Conservation (phyloP, 1,140 invertebrate species). For the Hylaeus anthracinus region DNA sequence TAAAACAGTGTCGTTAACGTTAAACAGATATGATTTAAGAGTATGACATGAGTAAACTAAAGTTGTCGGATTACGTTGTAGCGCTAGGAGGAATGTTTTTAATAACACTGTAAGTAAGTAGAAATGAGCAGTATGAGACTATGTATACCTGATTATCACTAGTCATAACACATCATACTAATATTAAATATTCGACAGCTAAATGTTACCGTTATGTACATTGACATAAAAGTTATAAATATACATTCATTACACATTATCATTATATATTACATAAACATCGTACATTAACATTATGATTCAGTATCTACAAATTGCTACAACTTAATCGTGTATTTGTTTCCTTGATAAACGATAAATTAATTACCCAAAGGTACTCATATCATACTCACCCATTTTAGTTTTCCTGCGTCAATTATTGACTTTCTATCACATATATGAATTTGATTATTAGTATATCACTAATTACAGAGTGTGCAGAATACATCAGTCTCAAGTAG, state of each 20-base stretch:
- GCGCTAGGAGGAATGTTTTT: not conserved
- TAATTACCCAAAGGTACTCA: constrained; percentile 42
- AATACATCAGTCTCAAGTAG: constrained; percentile 77
- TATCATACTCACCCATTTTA: constrained; percentile 53
- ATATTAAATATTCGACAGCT: constrained; percentile 13
- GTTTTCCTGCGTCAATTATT: constrained; percentile 28
- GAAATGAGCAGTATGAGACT: constrained; percentile 30
- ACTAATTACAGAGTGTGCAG: constrained; percentile 64
- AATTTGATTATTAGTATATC: constrained; percentile 54
- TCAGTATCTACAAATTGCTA: constrained; percentile 36
- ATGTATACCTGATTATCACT: not conserved
- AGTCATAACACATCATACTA: constrained; percentile 9
- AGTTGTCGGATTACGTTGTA: constrained; percentile 3
- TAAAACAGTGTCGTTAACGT: constrained; percentile 26
- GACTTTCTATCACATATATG: constrained; percentile 54
- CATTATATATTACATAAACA: constrained; percentile 8
- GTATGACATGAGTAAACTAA: constrained; percentile 56
- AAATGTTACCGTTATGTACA: constrained; percentile 26
- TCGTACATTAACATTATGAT: constrained; percentile 18
- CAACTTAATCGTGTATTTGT: constrained; percentile 19
- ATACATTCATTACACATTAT: constrained; percentile 22
- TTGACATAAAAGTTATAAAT: constrained; percentile 26
- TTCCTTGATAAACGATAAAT: constrained; percentile 28
- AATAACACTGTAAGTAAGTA: constrained; percentile 15
- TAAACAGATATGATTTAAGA: constrained; percentile 32